These are phyloP conservation scores for Thrips palmi DNA, from an alignment of 1,140 invertebrate species.

Conservation along the genomic window DNA sequence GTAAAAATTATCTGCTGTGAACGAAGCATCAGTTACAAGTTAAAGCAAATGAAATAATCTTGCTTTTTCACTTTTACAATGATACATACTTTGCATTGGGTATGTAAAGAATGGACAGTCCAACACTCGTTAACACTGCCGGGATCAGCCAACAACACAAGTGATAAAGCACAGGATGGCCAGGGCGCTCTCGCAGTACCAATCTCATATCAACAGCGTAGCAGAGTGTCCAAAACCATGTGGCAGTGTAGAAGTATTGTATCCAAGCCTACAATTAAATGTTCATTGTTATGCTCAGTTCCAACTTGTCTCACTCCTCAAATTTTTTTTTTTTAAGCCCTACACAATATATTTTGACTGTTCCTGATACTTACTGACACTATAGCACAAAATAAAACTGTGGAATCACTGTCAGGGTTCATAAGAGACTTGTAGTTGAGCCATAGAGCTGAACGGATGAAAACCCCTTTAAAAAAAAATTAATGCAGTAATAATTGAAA, in stretches of 20 bases:
- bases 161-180: conserved; percentile 40
- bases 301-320: conserved; percentile 5
- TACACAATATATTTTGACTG: conserved; percentile 4
- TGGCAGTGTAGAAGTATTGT: conserved; percentile 68
- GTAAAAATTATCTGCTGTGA: conserved; percentile 3
- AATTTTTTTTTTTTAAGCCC: background rate
- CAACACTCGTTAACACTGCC: conserved; percentile 40
- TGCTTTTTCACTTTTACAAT: background rate
- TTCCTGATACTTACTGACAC: conserved; percentile 39
- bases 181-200: conserved; percentile 37
- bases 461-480: conserved; percentile 35
- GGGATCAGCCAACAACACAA: conserved; percentile 48
- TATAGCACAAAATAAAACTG: conserved; percentile 48
- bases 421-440: conserved; percentile 42
- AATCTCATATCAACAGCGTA: conserved; percentile 62
- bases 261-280: conserved; percentile 47
- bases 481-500: conserved; percentile 9
- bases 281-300: conserved; percentile 5
- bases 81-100: conserved; percentile 53
- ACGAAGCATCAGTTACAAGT: conserved; percentile 2
- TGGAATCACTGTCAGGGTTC: conserved; percentile 30
- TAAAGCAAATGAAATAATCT: no score
- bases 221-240: conserved; percentile 66
- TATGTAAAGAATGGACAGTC: conserved; percentile 49
- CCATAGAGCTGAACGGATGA: conserved; percentile 50